These are phyloP conservation scores for Syngnathus rostellatus DNA, from an alignment of 2,797 vertebrate genomes.

Conservation along the genomic window DNA sequence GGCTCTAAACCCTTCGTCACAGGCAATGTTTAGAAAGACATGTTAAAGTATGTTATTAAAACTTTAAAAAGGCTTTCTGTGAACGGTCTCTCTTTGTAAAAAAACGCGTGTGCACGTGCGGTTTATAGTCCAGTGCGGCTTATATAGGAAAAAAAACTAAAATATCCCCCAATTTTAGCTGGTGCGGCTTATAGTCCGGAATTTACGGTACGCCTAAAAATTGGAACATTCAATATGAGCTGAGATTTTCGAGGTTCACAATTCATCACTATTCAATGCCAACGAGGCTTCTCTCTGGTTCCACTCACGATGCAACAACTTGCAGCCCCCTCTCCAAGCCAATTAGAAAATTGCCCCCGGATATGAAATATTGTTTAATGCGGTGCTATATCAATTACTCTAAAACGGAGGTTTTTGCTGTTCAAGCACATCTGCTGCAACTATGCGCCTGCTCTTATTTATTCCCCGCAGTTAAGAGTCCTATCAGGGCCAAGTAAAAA, in stretches of 20 bases:
- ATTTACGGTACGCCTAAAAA: constrained; percentile 22
- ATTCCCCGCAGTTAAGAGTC: constrained; percentile 44
- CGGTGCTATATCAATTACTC: constrained; percentile 61
- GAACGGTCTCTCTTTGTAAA: too few species aligned
- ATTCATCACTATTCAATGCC: constrained; percentile 22
- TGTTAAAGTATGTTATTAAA: too few species aligned
- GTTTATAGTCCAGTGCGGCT: too few species aligned
- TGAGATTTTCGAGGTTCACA: constrained; percentile 22
- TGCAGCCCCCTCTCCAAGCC: constrained; percentile 34
- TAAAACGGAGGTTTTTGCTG: constrained; percentile 57
- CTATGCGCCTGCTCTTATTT: constrained; percentile 40
- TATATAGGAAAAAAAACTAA: too few species aligned
- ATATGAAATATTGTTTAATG: constrained; percentile 58
- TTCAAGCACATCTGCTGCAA: constrained; percentile 50
- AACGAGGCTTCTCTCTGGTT: constrained; percentile 22
- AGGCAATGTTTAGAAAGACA: too few species aligned
- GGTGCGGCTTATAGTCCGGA: too few species aligned
- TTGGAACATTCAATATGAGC: constrained; percentile 13
- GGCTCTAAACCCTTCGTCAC: too few species aligned
- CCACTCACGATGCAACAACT: constrained; percentile 25
- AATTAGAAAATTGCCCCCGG: constrained; percentile 67
- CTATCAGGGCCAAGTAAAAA: constrained; percentile 43
- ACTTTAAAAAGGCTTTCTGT: too few species aligned
- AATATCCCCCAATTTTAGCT: too few species aligned
- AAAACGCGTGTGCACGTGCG: too few species aligned